These are phyloP conservation scores for Epicauta chinensis DNA, from an alignment of 1,140 invertebrate genomes.

Conservation along the genomic window DNA sequence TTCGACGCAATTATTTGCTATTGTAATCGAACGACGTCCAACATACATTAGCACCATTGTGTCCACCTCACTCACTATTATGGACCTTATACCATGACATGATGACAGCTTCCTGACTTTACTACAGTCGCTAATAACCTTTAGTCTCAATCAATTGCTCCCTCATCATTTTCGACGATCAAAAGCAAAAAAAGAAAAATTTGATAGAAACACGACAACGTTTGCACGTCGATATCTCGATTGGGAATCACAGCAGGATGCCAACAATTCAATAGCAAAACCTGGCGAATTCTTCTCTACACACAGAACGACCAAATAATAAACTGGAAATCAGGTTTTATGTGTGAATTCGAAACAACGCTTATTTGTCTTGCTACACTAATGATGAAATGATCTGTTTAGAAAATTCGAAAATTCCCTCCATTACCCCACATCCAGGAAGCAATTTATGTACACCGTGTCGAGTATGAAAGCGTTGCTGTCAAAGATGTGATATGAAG, in stretches of 20 bases:
- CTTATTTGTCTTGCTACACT: too few species aligned
- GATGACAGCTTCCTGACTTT: conserved; percentile 20
- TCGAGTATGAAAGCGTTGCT: conserved; percentile 10
- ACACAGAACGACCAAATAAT: too few species aligned
- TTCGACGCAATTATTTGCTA: conserved; percentile 30
- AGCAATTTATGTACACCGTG: conserved; percentile 10
- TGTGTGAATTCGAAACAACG: too few species aligned
- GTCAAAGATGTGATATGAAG: conserved; percentile 17
- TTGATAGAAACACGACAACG: too few species aligned
- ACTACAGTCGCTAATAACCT: conserved; percentile 12
- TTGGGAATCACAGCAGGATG: too few species aligned
- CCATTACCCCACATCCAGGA: neutral
- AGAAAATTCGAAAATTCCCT: neutral
- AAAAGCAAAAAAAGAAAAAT: too few species aligned
- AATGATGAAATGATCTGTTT: too few species aligned
- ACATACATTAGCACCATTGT: conserved; percentile 28
- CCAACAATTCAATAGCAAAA: too few species aligned
- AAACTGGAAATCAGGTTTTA: too few species aligned
- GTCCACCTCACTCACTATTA: conserved; percentile 13
- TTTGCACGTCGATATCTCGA: too few species aligned
- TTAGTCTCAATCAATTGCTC: conserved; percentile 8
- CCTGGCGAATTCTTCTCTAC: too few species aligned
- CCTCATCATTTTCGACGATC: too few species aligned
- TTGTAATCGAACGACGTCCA: conserved; percentile 24
- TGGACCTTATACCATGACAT: conserved; percentile 5